Conservation (phyloP, 2,888 invertebrate species). For the Drosophila incognita region DNA sequence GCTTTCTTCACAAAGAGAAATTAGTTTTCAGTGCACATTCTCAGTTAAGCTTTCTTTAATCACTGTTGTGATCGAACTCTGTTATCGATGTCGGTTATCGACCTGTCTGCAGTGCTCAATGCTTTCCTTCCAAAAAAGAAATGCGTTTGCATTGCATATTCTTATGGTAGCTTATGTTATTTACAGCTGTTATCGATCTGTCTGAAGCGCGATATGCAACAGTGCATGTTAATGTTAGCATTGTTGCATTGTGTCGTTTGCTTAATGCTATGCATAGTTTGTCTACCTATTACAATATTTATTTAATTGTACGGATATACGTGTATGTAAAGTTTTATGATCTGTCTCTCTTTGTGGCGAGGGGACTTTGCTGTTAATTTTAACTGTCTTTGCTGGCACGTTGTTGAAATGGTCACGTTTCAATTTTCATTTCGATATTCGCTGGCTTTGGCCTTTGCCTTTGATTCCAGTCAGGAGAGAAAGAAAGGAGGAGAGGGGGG, state of each 20-base stretch:
- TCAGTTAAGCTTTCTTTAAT: not conserved
- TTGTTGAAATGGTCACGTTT: conserved; percentile 56
- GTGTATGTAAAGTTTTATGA: conserved; percentile 10
- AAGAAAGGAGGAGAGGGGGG: not conserved
- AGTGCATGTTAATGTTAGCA: not conserved
- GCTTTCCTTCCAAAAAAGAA: not conserved
- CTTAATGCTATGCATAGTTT: not conserved
- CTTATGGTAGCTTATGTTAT: not conserved
- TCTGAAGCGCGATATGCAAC: not conserved
- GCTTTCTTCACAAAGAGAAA: not conserved
- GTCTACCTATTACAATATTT: not conserved
- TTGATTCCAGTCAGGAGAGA: not conserved
- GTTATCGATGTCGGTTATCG: not conserved
- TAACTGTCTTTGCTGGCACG: conserved; percentile 41
- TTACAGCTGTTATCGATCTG: not conserved
- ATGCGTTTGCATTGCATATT: not conserved
- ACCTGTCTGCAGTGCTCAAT: not conserved
- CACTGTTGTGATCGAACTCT: not conserved
- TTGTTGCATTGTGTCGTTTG: not conserved
- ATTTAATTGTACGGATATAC: not conserved
- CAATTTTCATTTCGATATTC: conserved; percentile 33
- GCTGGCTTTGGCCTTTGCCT: not conserved
- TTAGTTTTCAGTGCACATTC: not conserved
- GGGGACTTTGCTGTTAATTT: conserved; percentile 8
- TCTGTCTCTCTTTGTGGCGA: conserved; percentile 15